These are phyloP conservation scores for Tipula helvola DNA, from an alignment of 2,888 invertebrate genomes.

Conservation along the genomic window DNA sequence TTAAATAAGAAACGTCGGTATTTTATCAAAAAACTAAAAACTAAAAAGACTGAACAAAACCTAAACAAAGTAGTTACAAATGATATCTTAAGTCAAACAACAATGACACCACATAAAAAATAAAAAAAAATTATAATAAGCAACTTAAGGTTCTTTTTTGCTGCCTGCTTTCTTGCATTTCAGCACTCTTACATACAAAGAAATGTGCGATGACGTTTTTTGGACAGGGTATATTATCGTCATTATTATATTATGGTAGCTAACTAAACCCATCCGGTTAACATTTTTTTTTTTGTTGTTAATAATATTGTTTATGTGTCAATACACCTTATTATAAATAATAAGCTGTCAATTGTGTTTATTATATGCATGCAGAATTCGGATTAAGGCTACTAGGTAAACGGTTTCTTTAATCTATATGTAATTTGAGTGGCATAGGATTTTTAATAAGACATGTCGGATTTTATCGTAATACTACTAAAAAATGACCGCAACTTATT, in stretches of 20 bases:
- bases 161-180: neutral
- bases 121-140: neutral
- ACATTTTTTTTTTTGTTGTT: neutral
- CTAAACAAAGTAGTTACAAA: conserved; percentile 4
- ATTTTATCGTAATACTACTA: no score
- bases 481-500: no score
- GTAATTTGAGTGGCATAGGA: neutral
- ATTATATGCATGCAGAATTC: neutral
- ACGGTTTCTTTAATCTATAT: neutral
- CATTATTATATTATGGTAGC: neutral
- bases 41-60: neutral
- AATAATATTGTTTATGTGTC: neutral
- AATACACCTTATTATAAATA: neutral
- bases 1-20: neutral
- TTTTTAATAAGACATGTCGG: neutral
- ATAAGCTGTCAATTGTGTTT: neutral
- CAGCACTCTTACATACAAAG: neutral
- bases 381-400: neutral
- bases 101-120: neutral
- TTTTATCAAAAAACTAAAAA: neutral
- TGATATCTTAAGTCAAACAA: conserved; percentile 1
- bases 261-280: neutral
- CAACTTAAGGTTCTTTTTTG: neutral
- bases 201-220: neutral
- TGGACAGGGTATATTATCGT: neutral